phyloP scores from a whole-genome alignment of 2,113 vertebrate genomes.

The Leptodactylus fuscus region DNA sequence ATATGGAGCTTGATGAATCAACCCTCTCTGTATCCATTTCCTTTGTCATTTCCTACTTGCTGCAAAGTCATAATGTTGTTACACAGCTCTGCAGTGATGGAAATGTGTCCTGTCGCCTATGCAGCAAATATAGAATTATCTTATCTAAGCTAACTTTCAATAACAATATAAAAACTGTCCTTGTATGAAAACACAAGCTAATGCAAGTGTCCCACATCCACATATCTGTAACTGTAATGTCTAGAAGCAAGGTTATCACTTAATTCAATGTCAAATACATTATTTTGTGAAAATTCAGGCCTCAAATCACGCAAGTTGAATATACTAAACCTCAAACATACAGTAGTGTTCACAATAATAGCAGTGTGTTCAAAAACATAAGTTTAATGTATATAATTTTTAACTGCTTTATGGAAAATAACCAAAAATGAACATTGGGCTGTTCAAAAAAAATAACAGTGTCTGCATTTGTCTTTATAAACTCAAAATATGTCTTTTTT shows the following conservation, averaged over 20 bases:
- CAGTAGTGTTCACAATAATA: too few species aligned
- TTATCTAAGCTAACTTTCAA: neutral
- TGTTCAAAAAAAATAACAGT: too few species aligned
- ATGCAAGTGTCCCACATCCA: neutral
- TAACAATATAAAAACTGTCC: neutral
- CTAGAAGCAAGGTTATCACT: neutral
- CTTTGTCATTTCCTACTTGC: conserved; percentile 45
- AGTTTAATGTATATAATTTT: too few species aligned
- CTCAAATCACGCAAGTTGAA: too few species aligned
- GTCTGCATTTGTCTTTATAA: too few species aligned
- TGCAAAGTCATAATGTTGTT: conserved; percentile 46
- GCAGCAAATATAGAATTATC: neutral
- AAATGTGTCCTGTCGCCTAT: neutral
- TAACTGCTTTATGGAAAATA: too few species aligned
- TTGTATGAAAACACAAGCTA: neutral
- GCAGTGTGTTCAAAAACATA: too few species aligned
- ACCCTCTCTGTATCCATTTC: conserved; percentile 40
- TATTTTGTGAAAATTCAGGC: too few species aligned
- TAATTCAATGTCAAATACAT: neutral
- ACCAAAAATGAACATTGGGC: too few species aligned
- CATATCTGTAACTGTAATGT: neutral
- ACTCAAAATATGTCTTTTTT: too few species aligned
- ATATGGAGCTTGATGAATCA: conserved; percentile 47
- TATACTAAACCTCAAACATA: too few species aligned
- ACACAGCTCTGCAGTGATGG: conserved; percentile 10